Conservation (phyloP, 2,888 invertebrate species). For the Pelosia muscerda region DNA sequence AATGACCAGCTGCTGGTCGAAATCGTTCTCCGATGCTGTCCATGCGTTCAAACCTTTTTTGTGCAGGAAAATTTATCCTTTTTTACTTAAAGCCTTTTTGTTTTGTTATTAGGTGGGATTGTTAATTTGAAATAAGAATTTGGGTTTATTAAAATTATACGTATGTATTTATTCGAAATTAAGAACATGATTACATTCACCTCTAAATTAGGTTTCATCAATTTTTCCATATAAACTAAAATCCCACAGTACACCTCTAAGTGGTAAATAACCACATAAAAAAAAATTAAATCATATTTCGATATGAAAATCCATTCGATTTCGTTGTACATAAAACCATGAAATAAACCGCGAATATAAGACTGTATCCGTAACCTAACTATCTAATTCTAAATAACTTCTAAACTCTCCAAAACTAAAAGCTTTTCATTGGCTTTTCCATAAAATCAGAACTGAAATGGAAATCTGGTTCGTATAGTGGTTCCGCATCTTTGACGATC, state of each 20-base stretch:
- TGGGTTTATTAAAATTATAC: slow-evolving; percentile 29
- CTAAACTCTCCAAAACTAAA: slow-evolving; percentile 28
- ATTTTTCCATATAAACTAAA: slow-evolving; percentile 35
- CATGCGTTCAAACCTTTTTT: slow-evolving; percentile 95
- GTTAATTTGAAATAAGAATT: slow-evolving; percentile 48
- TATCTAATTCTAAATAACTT: not conserved
- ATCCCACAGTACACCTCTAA: slow-evolving; percentile 12
- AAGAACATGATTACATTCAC: slow-evolving; percentile 31
- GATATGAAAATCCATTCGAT: not conserved
- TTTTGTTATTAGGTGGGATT: slow-evolving; percentile 50
- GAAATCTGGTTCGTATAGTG: slow-evolving; percentile 78
- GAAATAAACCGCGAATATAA: not conserved
- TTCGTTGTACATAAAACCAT: not conserved
- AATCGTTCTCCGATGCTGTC: slow-evolving; percentile 96
- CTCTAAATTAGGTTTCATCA: slow-evolving; percentile 30
- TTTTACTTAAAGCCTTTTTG: slow-evolving; percentile 37
- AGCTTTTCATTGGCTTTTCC: slow-evolving; percentile 80
- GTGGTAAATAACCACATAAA: not conserved
- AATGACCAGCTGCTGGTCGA: slow-evolving; percentile 96
- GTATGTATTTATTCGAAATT: slow-evolving; percentile 46
- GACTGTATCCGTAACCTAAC: not conserved
- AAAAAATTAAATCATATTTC: not conserved
- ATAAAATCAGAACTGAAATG: slow-evolving; percentile 87
- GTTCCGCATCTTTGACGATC: slow-evolving; percentile 85
- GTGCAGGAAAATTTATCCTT: slow-evolving; percentile 50